Evolutionary conservation across 1,140 invertebrate species (phyloP).

Genomic region (Zophobas morio): DNA sequence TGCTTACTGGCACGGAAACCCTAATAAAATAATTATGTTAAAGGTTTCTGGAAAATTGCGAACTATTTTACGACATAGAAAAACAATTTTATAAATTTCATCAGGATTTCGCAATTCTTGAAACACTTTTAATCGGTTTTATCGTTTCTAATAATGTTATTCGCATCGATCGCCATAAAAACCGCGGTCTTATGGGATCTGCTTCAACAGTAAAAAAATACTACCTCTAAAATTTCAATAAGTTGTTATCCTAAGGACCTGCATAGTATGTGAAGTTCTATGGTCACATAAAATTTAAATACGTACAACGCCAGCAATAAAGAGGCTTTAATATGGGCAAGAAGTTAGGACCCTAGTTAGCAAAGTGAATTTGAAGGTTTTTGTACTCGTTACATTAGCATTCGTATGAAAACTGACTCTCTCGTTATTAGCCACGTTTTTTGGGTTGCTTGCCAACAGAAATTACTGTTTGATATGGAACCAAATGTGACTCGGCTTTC

Average conservation of each 20-base stretch:
- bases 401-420: neutral
- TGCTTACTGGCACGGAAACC: neutral
- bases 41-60: constrained; percentile 2
- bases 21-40: constrained; percentile 34
- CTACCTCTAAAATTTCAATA: neutral
- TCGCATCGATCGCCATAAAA: constrained; percentile 7
- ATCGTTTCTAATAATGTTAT: constrained; percentile 11
- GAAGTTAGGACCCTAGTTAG: neutral
- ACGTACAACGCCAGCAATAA: neutral
- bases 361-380: neutral
- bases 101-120: neutral
- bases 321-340: neutral
- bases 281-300: neutral
- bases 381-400: neutral
- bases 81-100: constrained; percentile 3
- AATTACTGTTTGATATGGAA: neutral
- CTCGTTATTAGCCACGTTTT: neutral
- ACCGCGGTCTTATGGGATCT: neutral
- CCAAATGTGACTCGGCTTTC: too few relatives aligned
- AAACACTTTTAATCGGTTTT: constrained; percentile 10
- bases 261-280: neutral
- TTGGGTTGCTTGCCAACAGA: neutral
- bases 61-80: constrained; percentile 10
- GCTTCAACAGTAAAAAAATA: neutral
- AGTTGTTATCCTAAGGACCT: too few relatives aligned